Evolutionary conservation across 2,113 vertebrate species (phyloP), one percentile per base, ranked within the genome.

Genomic region (Perca flavescens): DNA sequence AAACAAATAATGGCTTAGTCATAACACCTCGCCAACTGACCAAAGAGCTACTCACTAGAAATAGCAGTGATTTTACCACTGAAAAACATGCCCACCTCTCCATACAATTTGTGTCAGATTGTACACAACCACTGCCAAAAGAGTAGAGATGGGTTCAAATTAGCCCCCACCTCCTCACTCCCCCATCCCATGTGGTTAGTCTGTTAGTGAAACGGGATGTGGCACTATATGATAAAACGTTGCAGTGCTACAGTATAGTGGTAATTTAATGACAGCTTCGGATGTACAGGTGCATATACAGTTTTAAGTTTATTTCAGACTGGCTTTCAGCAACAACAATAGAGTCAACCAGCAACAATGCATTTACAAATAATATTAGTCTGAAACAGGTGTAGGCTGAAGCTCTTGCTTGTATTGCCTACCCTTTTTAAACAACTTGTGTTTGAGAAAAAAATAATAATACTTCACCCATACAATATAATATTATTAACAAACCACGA

Each of bases 1-100:
- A 93, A 94, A 92, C 90, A 88, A 91, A 91, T 91, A 91, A 93
- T 88, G 87, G 83, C 93, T 93, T 90, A 89, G 89, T 92, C 89
- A 89, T 81, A 91, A 91, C 88, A 83, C 83, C 85, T 91, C 87
- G 76, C 86, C 82, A 91, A 85, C 86, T 85, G 86, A 83, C 81
- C 79, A 82, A 87, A 88, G 77, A 88, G 86, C 88, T 80, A 58
- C 85, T 86, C 86, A 66, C 86, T 89, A 58, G 77, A 94, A 95
- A 91, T 91, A 91, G 88, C 89, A 82, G 72, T 79, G 81, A 85
- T 87, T 92, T 91, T 69, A 79, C 67, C 80, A 77, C 72, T 77
- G 79, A 86, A 88, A 89, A 84, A 77, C 72, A 88, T 79, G 68
- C 83, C 83, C 73, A 79, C 73, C 82, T 85, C 82, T 74, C 85